Conservation (phyloP, 2,888 invertebrate species). For the Epirrhoe alternata region DNA sequence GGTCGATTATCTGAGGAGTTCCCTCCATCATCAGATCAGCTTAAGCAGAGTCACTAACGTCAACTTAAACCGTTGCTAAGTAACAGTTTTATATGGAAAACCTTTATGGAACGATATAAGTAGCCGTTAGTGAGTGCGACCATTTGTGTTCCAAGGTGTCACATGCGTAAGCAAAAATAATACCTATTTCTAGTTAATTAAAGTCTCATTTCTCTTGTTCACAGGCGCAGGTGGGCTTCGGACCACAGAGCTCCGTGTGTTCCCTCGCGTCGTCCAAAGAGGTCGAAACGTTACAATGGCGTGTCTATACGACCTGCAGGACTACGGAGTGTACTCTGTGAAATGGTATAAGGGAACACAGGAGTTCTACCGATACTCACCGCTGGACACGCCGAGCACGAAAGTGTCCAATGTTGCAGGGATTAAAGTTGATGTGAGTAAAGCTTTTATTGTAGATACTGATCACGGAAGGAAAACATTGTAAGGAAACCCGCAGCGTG, state of each 20-base stretch:
- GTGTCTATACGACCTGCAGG: slow-evolving; percentile 91
- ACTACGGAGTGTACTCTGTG: slow-evolving; percentile 91
- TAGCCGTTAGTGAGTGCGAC: too few species aligned
- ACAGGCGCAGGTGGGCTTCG: slow-evolving; percentile 88
- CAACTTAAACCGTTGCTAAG: too few species aligned
- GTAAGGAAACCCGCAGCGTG: too few species aligned
- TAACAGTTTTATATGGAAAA: too few species aligned
- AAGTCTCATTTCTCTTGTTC: slow-evolving; percentile 43
- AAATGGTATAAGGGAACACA: slow-evolving; percentile 94
- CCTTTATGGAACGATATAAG: too few species aligned
- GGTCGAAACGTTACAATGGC: slow-evolving; percentile 89
- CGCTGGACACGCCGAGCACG: slow-evolving; percentile 89
- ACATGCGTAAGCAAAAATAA: too few species aligned
- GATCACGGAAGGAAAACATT: too few species aligned
- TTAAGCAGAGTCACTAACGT: too few species aligned
- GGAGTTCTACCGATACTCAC: slow-evolving; percentile 94
- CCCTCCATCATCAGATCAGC: too few species aligned
- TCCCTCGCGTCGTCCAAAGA: slow-evolving; percentile 89
- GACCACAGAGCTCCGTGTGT: slow-evolving; percentile 89
- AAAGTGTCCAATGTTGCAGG: slow-evolving; percentile 90
- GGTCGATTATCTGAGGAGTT: too few species aligned
- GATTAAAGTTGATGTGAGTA: slow-evolving; percentile 93
- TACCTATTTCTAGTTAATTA: background rate
- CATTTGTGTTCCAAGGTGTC: too few species aligned
- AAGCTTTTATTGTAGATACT: too few species aligned